These are phyloP conservation scores for Lacerta bilineata DNA, from an alignment of 2,797 vertebrate genomes.

Conservation along the genomic window DNA sequence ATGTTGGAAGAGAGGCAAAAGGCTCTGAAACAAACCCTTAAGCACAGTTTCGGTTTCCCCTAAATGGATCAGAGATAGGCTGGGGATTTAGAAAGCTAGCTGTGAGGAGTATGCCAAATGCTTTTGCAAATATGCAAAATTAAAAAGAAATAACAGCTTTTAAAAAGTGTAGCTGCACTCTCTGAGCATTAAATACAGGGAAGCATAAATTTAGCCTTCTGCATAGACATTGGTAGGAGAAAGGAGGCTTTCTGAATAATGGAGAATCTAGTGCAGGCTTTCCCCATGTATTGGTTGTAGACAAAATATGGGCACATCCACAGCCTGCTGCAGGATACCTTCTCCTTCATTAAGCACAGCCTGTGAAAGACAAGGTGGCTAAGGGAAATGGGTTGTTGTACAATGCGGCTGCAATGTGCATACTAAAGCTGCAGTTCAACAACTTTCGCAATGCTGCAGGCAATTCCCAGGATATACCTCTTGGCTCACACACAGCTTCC, in stretches of 20 bases:
- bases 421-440: not conserved
- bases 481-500: not conserved
- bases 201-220: not conserved
- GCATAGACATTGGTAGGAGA: not conserved
- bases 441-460: not conserved
- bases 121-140: not conserved
- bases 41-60: constrained; percentile 50
- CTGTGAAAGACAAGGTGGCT: not conserved
- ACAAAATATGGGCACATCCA: not conserved
- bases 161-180: not conserved
- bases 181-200: not conserved
- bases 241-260: not conserved
- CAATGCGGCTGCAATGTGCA: not conserved
- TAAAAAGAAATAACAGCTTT: constrained; percentile 19
- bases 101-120: not conserved
- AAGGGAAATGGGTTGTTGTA: not conserved
- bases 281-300: not conserved
- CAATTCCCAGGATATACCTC: not conserved
- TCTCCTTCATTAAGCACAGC: not conserved
- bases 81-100: constrained; percentile 36
- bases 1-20: constrained; percentile 46
- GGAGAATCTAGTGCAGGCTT: not conserved
- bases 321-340: not conserved
- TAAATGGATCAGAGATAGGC: constrained; percentile 31
- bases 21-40: constrained; percentile 40